A percentile compares a stretch with the other conserved stretches of the same genome.
phyloP scores from a whole-genome alignment of 35 echinoderm and acorn worm species.

The Patiria miniata region DNA sequence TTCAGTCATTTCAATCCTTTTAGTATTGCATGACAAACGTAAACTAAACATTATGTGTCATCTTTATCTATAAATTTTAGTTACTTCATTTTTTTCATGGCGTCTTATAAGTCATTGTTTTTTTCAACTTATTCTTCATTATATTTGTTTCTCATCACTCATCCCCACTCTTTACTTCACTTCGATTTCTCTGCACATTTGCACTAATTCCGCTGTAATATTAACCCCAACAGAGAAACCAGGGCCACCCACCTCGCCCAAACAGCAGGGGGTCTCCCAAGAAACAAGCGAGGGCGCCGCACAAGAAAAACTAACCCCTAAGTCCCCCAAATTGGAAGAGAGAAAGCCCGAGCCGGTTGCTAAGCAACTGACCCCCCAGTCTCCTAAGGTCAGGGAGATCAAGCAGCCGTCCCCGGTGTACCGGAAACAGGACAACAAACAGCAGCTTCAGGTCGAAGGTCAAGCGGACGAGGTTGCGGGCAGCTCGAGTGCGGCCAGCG shows the following conservation, averaged over 20 bases:
- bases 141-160: no score
- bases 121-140: no score
- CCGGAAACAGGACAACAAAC: neutral
- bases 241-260: neutral
- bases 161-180: no score
- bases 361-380: neutral
- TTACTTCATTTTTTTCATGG: no score
- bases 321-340: neutral
- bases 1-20: no score
- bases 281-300: neutral
- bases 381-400: neutral
- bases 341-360: neutral
- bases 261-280: neutral
- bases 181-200: neutral
- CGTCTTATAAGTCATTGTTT: no score
- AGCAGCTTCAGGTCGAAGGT: neutral
- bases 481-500: constrained; percentile 31
- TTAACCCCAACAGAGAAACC: constrained; percentile 6
- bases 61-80: no score
- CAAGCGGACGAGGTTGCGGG: neutral
- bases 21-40: no score
- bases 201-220: constrained; percentile 1
- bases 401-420: neutral
- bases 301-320: neutral
- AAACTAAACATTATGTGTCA: no score